A percentile compares a stretch with the other conserved stretches of the same genome.
Evolutionary conservation across 2,888 invertebrate genomes (phyloP).

Genomic region (Tupiocoris notatus): DNA sequence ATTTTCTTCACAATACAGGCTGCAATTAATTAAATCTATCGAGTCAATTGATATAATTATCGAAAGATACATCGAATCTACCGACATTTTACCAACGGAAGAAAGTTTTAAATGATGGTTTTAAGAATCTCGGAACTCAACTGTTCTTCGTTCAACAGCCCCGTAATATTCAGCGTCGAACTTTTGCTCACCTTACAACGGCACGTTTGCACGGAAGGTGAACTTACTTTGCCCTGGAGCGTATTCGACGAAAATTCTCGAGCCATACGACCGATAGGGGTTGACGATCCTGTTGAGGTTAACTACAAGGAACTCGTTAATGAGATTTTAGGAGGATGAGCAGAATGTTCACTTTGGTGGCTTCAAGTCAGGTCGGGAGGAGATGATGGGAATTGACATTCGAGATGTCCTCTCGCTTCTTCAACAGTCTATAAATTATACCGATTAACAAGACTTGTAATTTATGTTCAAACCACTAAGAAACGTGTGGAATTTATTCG

Average conservation of each 20-base stretch:
- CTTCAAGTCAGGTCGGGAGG: neutral
- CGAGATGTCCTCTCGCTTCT: neutral
- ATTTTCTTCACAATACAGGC: no score
- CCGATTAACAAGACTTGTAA: no score
- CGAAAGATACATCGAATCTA: no score
- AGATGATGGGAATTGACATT: neutral
- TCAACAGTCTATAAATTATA: no score
- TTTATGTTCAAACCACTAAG: no score
- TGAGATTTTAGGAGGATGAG: constrained; percentile 21
- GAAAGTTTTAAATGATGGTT: no score
- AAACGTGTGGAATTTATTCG: no score
- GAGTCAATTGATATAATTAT: no score
- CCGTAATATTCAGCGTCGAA: neutral
- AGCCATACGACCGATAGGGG: constrained; percentile 1
- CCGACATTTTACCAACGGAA: no score
- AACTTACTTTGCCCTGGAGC: neutral
- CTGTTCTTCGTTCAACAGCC: neutral
- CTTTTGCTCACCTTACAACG: neutral
- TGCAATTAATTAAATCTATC: no score
- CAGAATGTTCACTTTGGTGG: neutral
- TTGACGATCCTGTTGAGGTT: neutral
- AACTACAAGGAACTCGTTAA: constrained; percentile 30
- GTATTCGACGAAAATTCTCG: constrained; percentile 14
- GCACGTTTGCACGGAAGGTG: neutral
- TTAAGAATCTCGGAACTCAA: neutral